phyloP scores from a whole-genome alignment of 2,797 vertebrate genomes.

The Glossophaga mutica region DNA sequence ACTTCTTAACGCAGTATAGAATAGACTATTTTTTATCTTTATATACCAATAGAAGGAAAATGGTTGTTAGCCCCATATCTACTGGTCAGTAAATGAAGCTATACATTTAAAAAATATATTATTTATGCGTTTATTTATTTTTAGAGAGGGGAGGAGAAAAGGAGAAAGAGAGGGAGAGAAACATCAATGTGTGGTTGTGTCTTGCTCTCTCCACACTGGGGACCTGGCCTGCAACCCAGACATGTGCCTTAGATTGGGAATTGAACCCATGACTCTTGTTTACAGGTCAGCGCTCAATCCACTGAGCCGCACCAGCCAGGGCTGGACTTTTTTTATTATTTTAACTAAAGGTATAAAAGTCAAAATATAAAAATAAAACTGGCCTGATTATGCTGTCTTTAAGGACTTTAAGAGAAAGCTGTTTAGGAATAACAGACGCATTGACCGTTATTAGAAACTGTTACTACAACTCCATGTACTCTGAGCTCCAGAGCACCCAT shows the following conservation, averaged over 20 bases:
- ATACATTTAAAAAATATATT: background rate
- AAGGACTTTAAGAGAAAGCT: background rate
- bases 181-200: too few relatives aligned
- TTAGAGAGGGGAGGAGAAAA: too few relatives aligned
- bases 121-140: too few relatives aligned
- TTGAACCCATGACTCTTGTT: too few relatives aligned
- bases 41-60: background rate
- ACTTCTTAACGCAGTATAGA: background rate
- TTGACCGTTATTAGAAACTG: background rate
- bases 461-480: background rate
- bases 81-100: background rate
- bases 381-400: background rate
- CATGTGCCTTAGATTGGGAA: too few relatives aligned
- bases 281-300: too few relatives aligned
- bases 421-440: background rate
- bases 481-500: background rate
- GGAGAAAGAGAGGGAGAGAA: too few relatives aligned
- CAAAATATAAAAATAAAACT: constrained; percentile 28
- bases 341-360: background rate
- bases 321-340: background rate
- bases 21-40: background rate
- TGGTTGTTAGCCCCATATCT: background rate
- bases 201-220: too few relatives aligned
- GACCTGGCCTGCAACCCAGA: too few relatives aligned
- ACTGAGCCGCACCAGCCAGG: too few relatives aligned